Evolutionary conservation across 2,113 vertebrate genomes (phyloP).

Genomic region (Elephas maximus): DNA sequence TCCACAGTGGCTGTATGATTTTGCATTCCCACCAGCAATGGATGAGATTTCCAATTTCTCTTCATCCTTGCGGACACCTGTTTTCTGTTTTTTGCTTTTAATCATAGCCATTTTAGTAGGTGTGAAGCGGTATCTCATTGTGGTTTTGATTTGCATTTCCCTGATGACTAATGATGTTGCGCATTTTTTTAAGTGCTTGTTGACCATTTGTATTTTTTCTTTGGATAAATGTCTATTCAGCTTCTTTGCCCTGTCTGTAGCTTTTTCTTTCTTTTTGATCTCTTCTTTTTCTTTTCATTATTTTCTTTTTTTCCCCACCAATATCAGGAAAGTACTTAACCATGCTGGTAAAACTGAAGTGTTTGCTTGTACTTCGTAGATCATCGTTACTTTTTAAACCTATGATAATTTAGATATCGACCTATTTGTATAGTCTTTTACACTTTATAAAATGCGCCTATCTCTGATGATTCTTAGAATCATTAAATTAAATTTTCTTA

Average conservation of each 20-base stretch:
- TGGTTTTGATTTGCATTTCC: neutral
- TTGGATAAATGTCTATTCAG: too few relatives aligned
- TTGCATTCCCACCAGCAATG: neutral
- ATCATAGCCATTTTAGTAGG: neutral
- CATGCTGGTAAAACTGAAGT: neutral
- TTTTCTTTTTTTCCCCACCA: neutral
- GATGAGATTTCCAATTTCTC: neutral
- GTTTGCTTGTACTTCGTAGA: neutral
- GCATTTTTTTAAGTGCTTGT: neutral
- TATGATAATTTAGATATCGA: neutral
- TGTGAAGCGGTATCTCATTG: neutral
- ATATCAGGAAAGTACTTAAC: neutral
- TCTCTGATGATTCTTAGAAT: neutral
- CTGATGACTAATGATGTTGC: neutral
- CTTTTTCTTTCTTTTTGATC: neutral
- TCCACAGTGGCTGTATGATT: neutral
- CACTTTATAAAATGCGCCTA: neutral
- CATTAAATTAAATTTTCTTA: neutral
- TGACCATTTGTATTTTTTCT: too few relatives aligned
- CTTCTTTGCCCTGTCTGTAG: neutral
- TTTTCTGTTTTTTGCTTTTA: neutral
- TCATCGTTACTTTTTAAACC: constrained; percentile 11
- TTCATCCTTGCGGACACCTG: neutral
- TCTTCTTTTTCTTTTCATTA: neutral
- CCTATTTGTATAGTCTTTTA: constrained; percentile 5